phyloP scores from a whole-genome alignment of 2,113 vertebrate species.

The Symphodus melops region DNA sequence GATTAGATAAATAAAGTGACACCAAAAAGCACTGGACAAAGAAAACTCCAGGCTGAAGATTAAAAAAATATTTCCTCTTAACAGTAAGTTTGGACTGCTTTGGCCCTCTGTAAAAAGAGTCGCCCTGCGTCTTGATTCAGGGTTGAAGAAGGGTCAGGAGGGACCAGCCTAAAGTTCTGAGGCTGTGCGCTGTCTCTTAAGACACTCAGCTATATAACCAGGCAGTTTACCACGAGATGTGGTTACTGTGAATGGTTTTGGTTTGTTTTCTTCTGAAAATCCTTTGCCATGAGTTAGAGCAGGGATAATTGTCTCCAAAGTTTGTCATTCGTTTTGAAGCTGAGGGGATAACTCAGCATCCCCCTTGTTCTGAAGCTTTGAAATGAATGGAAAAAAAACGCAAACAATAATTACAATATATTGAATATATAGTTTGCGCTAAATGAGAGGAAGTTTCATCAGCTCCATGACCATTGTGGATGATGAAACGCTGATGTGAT shows the following conservation, averaged over 20 bases:
- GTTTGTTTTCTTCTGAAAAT: too few species aligned
- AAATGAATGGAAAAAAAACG: too few species aligned
- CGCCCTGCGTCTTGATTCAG: neutral
- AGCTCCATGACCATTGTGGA: too few species aligned
- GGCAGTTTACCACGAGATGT: neutral
- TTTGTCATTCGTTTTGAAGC: neutral
- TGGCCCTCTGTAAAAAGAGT: neutral
- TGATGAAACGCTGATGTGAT: neutral
- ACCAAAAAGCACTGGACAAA: neutral
- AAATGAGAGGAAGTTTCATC: too few species aligned
- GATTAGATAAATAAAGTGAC: neutral
- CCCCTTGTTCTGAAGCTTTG: too few species aligned
- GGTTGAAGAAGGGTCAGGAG: neutral
- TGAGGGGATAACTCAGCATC: neutral
- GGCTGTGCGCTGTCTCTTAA: neutral
- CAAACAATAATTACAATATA: too few species aligned
- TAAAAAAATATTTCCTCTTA: neutral
- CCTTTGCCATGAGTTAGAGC: neutral
- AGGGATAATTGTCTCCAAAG: neutral
- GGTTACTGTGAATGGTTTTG: too few species aligned
- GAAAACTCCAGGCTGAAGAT: neutral
- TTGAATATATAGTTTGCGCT: too few species aligned
- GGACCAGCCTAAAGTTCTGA: neutral
- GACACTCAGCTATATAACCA: neutral
- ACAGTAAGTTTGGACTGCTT: neutral